A percentile compares a stretch with the other conserved stretches of the same genome.
Evolutionary conservation across 2,113 vertebrate species (phyloP).

Genomic region (Pedionomus torquatus): DNA sequence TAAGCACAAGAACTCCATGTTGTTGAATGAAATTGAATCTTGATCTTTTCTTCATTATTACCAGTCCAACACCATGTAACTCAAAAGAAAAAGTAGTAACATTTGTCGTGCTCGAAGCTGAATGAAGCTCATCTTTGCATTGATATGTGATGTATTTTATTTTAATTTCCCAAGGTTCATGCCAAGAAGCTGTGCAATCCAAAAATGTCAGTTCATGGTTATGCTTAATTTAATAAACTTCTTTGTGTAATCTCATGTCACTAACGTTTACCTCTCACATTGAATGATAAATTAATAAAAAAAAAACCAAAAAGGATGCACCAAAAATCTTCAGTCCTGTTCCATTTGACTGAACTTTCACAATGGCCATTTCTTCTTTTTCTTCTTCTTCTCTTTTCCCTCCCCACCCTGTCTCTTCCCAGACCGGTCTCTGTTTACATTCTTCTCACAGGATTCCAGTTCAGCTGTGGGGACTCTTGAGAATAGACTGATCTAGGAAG

Average conservation of each 20-base stretch:
- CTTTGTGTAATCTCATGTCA: not conserved
- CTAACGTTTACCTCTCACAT: not conserved
- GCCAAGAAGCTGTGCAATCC: not conserved
- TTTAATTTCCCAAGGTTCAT: constrained; percentile 1
- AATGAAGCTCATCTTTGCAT: not conserved
- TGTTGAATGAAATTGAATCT: not conserved
- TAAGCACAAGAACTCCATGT: not conserved
- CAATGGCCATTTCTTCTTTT: not conserved
- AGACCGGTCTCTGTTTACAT: not conserved
- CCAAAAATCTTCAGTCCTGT: not conserved
- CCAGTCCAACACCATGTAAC: not conserved
- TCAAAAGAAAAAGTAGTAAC: not conserved
- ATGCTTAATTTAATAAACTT: not conserved
- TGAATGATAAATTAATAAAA: constrained; percentile 6
- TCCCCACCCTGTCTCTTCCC: rapidly evolving
- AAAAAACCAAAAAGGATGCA: not conserved
- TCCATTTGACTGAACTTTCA: not conserved
- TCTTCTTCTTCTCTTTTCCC: not conserved
- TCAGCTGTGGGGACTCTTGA: not conserved
- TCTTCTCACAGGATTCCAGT: not conserved
- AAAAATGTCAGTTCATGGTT: not conserved
- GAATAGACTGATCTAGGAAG: not conserved
- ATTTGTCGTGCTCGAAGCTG: not conserved
- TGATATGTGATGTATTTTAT: not conserved
- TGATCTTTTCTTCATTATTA: not conserved